phyloP scores from a whole-genome alignment of 1,140 invertebrate genomes.

The Bombus superbus region DNA sequence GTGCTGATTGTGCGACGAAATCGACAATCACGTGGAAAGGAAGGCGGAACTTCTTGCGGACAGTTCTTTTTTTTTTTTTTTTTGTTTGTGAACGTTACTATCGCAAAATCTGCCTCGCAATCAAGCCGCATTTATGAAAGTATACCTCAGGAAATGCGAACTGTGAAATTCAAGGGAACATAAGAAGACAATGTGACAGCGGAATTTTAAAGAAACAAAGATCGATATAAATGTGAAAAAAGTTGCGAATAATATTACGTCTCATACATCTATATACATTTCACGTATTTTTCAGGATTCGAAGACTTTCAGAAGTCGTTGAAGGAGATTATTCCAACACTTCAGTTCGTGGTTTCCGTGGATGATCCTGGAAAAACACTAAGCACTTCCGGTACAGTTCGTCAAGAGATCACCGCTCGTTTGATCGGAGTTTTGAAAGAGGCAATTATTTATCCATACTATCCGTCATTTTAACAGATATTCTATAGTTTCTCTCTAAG shows the following conservation, averaged over 20 bases:
- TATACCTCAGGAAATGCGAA: background rate
- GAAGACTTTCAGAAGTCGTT: conserved; percentile 69
- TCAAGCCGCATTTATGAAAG: background rate
- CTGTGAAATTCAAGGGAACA: background rate
- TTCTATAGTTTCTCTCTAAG: no score
- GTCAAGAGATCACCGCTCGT: conserved; percentile 66
- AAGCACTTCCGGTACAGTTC: conserved; percentile 65
- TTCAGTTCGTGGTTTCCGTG: conserved; percentile 75
- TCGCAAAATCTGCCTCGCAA: background rate
- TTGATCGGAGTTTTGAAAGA: conserved; percentile 70
- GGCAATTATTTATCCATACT: conserved; percentile 57
- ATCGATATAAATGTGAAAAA: no score
- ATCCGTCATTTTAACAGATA: no score
- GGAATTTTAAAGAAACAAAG: no score
- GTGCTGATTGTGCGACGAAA: background rate
- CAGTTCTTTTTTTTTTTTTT: background rate
- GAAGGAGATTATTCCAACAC: conserved; percentile 71
- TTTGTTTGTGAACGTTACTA: background rate
- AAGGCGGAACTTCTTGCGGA: conserved; percentile 7
- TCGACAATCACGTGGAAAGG: conserved; percentile 21
- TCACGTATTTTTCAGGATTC: conserved; percentile 63
- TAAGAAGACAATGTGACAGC: no score
- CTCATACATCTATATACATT: background rate
- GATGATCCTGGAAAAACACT: conserved; percentile 68
- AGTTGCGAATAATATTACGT: background rate